These are phyloP conservation scores for Agraylea sexmaculata DNA, from an alignment of 1,140 invertebrate genomes.

Conservation along the genomic window DNA sequence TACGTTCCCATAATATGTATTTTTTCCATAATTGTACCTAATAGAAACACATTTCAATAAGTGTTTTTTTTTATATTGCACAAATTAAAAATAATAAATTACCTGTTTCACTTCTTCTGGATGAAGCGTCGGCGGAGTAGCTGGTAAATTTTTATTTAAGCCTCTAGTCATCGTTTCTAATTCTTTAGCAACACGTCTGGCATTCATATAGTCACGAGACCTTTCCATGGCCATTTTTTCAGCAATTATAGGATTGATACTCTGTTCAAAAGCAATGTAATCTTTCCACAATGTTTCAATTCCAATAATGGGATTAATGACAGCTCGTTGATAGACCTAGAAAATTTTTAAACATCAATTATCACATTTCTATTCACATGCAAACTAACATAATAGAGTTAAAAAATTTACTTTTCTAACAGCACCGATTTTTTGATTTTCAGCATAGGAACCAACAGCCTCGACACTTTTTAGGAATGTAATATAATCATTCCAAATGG, in stretches of 20 bases:
- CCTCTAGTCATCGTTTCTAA: slow-evolving; percentile 90
- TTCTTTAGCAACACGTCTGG: slow-evolving; percentile 90
- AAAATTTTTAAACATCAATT: slow-evolving; percentile 15
- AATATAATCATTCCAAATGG: slow-evolving; percentile 97
- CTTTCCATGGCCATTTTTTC: slow-evolving; percentile 87
- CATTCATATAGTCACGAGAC: slow-evolving; percentile 95
- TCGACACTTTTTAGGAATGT: slow-evolving; percentile 95
- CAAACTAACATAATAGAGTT: too few species aligned
- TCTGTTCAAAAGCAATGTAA: slow-evolving; percentile 88
- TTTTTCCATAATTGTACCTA: slow-evolving; percentile 99
- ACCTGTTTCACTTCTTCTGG: slow-evolving; percentile 91
- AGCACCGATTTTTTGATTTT: slow-evolving; percentile 98
- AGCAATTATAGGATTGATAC: slow-evolving; percentile 89
- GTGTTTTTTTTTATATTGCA: slow-evolving; percentile 1
- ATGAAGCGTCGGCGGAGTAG: slow-evolving; percentile 81
- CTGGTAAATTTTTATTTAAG: slow-evolving; percentile 86
- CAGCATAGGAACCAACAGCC: slow-evolving; percentile 95
- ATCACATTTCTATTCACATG: too few species aligned
- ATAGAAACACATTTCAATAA: slow-evolving; percentile 4
- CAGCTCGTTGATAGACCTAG: slow-evolving; percentile 84
- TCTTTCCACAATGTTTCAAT: slow-evolving; percentile 98
- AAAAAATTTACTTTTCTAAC: slow-evolving; percentile 89
- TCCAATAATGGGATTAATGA: slow-evolving; percentile 94
- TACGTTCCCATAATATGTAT: slow-evolving; percentile 95
- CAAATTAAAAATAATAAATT: slow-evolving; percentile 17